Evolutionary conservation across 2,888 invertebrate genomes (phyloP), one percentile per base, ranked within the genome.

Genomic region (Heliothis peltigera): DNA sequence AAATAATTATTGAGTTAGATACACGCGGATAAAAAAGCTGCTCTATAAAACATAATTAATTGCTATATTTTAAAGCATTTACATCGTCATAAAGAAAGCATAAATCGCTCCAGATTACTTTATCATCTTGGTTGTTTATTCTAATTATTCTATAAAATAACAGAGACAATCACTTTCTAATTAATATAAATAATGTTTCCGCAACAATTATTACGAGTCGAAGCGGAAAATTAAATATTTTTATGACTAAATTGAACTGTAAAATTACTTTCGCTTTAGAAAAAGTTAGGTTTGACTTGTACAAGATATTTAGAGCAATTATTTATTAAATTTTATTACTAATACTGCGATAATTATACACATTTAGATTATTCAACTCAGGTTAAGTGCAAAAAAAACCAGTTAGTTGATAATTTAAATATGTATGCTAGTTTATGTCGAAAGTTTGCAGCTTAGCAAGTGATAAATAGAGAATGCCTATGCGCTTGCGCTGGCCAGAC

Each of bases 221-320:
- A 44, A 2, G 52, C 58, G 42, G 53, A 61, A 68, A 73, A 60
- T 73, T 57, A 44, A 39, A 39, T 19, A 28, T 19, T 57, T 59
- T 47, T 47, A 60, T 32, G 7, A 44, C 5, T 52, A 1, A 47
- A 51, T 35, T 42, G 12, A 35, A 46, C 17, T 56, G 17, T 65
- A 21, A 47, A 12, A 25, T 28, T 25, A 43, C 65, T 70, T 69
- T 54, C n/a, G 7, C 21, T 46, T 32, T 15, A 46, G 17, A 12
- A 5, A 17, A 18, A 32, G 18, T 10, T 32, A 28, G 49, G 25
- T 21, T 32, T 60, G 42, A 39, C 15, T 39, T 39, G 39, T 39
- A 39, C 39, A 39, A n/a, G n/a, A n/a, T 39, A 39, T 39, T n/a
- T 15, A n/a, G n/a, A n/a, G 39, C 15, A 39, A 39, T 39, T 39